Percentiles rank a stretch among this genome's conserved stretches.
These are phyloP conservation scores for Phania funesta DNA, from an alignment of 2,888 invertebrate genomes.

Conservation along the genomic window DNA sequence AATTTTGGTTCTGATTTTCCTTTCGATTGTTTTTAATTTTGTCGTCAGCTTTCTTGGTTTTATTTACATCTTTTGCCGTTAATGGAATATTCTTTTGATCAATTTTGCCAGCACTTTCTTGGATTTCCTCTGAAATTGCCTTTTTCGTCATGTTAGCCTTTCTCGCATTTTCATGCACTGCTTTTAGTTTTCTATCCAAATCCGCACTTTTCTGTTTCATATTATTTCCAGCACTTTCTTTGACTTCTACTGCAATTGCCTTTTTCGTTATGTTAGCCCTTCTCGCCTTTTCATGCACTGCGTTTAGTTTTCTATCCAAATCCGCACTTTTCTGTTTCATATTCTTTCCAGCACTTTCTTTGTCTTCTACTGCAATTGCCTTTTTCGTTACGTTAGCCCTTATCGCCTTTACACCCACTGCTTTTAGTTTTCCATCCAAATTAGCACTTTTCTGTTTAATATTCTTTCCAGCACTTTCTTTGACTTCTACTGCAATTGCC, in stretches of 20 bases:
- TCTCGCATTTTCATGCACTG: too few relatives aligned
- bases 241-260: not conserved
- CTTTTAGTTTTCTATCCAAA: too few relatives aligned
- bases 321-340: too few relatives aligned
- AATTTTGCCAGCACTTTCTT: not conserved
- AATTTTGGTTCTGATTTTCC: constrained; percentile 37
- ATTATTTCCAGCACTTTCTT: constrained; percentile 3
- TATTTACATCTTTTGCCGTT: not conserved
- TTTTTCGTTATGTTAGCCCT: too few relatives aligned
- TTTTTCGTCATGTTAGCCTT: too few relatives aligned
- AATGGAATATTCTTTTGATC: not conserved
- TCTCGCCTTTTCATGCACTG: too few relatives aligned
- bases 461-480: not conserved
- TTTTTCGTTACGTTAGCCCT: not conserved
- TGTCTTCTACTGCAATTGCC: not conserved
- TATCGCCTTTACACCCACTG: not conserved
- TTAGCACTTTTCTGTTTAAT: not conserved
- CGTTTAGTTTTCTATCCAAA: too few relatives aligned
- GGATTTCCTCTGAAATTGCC: not conserved
- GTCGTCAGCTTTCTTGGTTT: not conserved
- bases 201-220: too few relatives aligned
- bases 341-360: not conserved
- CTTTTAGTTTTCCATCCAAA: not conserved
- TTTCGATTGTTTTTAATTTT: constrained; percentile 17
- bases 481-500: not conserved